Percentiles rank a stretch among this genome's conserved stretches.
phyloP scores from a whole-genome alignment of 1,140 invertebrate species.

The Gryllus bimaculatus region DNA sequence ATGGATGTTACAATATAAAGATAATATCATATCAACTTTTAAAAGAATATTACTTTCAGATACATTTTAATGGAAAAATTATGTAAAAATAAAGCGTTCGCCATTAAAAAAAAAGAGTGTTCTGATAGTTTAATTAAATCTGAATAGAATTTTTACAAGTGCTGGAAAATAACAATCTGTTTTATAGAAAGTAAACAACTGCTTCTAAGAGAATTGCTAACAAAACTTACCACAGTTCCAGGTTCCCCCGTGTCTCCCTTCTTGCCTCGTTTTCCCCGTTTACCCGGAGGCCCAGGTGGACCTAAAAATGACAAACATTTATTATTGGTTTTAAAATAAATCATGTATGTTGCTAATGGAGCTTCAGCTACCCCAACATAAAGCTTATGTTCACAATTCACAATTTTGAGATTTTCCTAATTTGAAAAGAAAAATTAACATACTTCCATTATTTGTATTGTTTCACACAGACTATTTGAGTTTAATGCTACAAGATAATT shows the following conservation, averaged over 20 bases:
- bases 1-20: no score
- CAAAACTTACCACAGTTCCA: constrained; percentile 35
- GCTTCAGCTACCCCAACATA: background rate
- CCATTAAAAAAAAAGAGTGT: no score
- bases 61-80: background rate
- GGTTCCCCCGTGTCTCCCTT: constrained; percentile 75
- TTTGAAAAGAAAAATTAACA: background rate
- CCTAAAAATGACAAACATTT: constrained; percentile 31
- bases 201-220: background rate
- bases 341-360: background rate
- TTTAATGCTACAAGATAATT: no score
- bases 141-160: no score
- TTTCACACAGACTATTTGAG: no score
- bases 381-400: background rate
- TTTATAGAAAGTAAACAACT: background rate
- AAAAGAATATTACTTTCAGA: no score
- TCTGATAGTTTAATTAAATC: no score
- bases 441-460: background rate
- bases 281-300: constrained; percentile 64
- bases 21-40: no score
- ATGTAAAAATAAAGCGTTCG: background rate
- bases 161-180: no score
- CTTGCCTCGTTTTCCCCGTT: constrained; percentile 78
- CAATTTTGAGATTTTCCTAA: background rate
- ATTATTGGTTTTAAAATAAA: background rate